phyloP scores from a whole-genome alignment of 2,797 vertebrate species.

The Amphiprion clarkii region DNA sequence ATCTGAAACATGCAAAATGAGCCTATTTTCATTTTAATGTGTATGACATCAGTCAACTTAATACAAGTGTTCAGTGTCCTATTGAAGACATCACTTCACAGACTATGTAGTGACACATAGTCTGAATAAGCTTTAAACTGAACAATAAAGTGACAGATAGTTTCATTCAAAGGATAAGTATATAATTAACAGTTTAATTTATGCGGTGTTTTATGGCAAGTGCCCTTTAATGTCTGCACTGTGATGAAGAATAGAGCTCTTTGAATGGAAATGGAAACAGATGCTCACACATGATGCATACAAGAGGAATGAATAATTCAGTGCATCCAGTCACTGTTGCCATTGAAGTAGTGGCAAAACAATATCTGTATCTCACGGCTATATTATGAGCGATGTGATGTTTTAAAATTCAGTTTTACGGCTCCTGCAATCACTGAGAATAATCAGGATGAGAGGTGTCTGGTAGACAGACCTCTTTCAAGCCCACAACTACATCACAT shows the following conservation, averaged over 20 bases:
- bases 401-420: conserved; percentile 52
- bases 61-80: conserved; percentile 14
- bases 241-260: conserved; percentile 65
- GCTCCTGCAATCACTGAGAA: conserved; percentile 46
- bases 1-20: background rate
- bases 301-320: conserved; percentile 67
- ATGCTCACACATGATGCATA: conserved; percentile 64
- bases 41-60: conserved; percentile 1
- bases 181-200: conserved; percentile 57
- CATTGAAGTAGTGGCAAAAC: conserved; percentile 34
- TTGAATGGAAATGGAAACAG: conserved; percentile 66
- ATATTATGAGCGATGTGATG: conserved; percentile 29
- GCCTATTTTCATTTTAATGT: conserved; percentile 1
- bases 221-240: conserved; percentile 59
- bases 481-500: conserved; percentile 20
- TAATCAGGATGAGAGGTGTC: conserved; percentile 49
- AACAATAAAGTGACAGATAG: conserved; percentile 39
- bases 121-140: conserved; percentile 43
- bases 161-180: conserved; percentile 34
- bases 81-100: conserved; percentile 14
- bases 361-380: conserved; percentile 38
- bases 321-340: conserved; percentile 52
- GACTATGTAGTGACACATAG: conserved; percentile 31
- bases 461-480: conserved; percentile 33
- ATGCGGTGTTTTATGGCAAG: conserved; percentile 49